A percentile compares a stretch with the other conserved stretches of the same genome.
Evolutionary conservation across 2,888 invertebrate genomes (phyloP).

Genomic region (Drosophila neutralis): DNA sequence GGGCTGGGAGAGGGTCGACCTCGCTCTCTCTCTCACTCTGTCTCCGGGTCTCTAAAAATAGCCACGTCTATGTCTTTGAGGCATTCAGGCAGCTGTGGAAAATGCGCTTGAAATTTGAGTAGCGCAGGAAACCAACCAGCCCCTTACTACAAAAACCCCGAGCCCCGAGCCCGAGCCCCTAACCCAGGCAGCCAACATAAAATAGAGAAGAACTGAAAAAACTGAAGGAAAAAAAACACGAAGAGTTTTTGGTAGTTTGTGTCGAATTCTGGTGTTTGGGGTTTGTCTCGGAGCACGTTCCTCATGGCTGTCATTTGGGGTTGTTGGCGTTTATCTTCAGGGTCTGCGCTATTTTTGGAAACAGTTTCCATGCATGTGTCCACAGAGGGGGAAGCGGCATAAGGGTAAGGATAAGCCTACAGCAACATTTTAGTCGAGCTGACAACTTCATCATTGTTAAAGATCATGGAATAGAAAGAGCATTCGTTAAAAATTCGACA

Average conservation of each 20-base stretch:
- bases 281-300: constrained; percentile 48
- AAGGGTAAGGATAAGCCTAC: not conserved
- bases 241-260: constrained; percentile 39
- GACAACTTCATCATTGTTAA: not conserved
- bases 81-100: constrained; percentile 65
- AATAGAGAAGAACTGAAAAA: not conserved
- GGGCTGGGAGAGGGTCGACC: constrained; percentile 26
- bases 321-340: constrained; percentile 20
- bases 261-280: constrained; percentile 23
- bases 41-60: constrained; percentile 54
- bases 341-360: constrained; percentile 36
- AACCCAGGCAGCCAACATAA: not conserved
- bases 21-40: not conserved
- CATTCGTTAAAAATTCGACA: not conserved
- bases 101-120: constrained; percentile 70
- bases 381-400: not conserved
- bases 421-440: not conserved
- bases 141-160: constrained; percentile 11
- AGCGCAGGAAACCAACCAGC: constrained; percentile 50
- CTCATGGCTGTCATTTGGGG: constrained; percentile 30
- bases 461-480: not conserved
- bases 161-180: constrained; percentile 1
- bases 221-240: not conserved
- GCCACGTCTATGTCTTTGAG: constrained; percentile 45
- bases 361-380: not conserved